Evolutionary conservation across 2,113 vertebrate genomes (phyloP).

Genomic region (Garra rufa): DNA sequence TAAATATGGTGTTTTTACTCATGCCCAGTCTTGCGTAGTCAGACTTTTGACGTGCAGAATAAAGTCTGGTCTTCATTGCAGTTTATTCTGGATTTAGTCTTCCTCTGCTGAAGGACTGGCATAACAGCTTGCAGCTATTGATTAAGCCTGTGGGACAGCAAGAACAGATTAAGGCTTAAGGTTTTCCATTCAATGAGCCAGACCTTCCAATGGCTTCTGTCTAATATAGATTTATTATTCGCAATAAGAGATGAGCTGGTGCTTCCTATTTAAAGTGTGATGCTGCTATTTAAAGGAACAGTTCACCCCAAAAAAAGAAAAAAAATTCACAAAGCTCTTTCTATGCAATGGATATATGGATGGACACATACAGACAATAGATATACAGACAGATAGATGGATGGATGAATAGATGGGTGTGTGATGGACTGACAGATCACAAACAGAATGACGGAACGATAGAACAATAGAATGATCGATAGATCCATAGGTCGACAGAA

Average conservation of each 20-base stretch:
- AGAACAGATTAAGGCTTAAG: conserved; percentile 39
- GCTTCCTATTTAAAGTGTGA: background rate
- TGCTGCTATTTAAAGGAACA: background rate
- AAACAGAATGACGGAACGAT: too few relatives aligned
- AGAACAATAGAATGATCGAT: too few relatives aligned
- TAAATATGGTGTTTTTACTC: background rate
- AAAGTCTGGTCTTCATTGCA: background rate
- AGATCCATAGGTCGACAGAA: too few relatives aligned
- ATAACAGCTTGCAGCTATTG: conserved; percentile 33
- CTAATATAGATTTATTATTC: conserved; percentile 31
- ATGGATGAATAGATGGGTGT: too few relatives aligned
- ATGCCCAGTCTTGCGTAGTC: background rate
- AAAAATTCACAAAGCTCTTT: too few relatives aligned
- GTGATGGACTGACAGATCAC: too few relatives aligned
- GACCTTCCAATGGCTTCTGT: conserved; percentile 26
- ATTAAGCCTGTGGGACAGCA: conserved; percentile 38
- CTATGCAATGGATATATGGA: too few relatives aligned
- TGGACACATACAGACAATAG: too few relatives aligned
- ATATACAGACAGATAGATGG: too few relatives aligned
- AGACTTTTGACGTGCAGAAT: background rate
- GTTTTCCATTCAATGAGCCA: conserved; percentile 30
- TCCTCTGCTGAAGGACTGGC: conserved; percentile 4
- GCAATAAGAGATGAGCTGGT: conserved; percentile 20
- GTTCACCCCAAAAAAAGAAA: background rate
- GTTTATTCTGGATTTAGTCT: conserved; percentile 16